Base-by-base conservation (phyloP, 2,797 vertebrate species). In the Sebastes goodei region DNA sequence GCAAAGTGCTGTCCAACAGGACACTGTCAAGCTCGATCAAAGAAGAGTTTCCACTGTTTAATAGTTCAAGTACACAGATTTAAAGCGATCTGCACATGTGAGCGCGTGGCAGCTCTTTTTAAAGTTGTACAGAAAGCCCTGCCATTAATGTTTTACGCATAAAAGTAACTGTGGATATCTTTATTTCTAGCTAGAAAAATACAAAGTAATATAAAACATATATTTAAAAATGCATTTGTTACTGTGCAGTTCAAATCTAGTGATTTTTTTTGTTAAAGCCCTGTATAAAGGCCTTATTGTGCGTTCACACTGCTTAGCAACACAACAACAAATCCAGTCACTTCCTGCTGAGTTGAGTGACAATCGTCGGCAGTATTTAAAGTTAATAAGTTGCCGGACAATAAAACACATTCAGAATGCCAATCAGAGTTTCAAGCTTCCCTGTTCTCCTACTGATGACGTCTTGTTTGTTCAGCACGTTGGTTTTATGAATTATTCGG, bases 171-270 rank as follows among this genome's bases (percentile, higher is more conserved):
- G 4, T 53, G 20, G 32, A 61, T 72, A 57, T 42, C 12, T 68
- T 56, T 80, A 11, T 61, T 46, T 79, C 55, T 62, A 76, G 29
- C 52, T 63, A 76, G 71, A 91, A 88, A 87, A 81, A 85, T 87
- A 90, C 73, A 92, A 93, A 90, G 81, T 65, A 69, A 92, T 94
- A 93, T 84, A 94, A 93, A 94, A 94, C 82, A 90, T 75, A 71
- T 59, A 66, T 78, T 74, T 82, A 72, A 82, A 90, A 78, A 73
- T 84, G 69, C 74, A 66, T 81, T 69, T 85, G 46, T 86, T 77
- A 55, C 33, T 78, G 76, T 83, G 81, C 69, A 71, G 64, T 74
- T 85, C 10, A 86, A 75, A 75, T 78, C 42, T 21, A 35, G 55
- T 78, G 29, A 12, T 38, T 38, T 38, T 52, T 52, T 52, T 32